Conservation (phyloP, 64 coral and sea anemone genomes). For the Dendronephthya gigantea region DNA sequence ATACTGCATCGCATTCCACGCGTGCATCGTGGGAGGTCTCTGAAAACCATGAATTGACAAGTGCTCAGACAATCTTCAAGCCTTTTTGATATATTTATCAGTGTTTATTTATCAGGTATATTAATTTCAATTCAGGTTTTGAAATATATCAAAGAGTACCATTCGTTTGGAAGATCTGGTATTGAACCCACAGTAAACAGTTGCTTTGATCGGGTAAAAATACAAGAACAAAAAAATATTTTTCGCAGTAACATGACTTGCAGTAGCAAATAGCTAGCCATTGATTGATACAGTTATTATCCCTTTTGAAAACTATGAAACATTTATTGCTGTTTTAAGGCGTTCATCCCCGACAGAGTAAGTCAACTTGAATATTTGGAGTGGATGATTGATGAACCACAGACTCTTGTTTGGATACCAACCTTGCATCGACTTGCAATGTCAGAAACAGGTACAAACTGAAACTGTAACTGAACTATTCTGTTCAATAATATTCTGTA, state of each 20-base stretch:
- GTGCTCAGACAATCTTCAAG: too few species aligned
- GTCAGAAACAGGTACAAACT: constrained; percentile 56
- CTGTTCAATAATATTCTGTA: background rate
- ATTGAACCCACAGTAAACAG: constrained; percentile 82
- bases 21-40: background rate
- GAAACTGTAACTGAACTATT: background rate
- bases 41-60: background rate
- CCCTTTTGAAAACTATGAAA: too few species aligned
- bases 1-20: background rate
- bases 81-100: too few species aligned
- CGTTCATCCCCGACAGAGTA: constrained; percentile 51
- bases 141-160: constrained; percentile 72
- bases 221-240: background rate
- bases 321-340: background rate
- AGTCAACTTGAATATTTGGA: constrained; percentile 66
- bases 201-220: constrained; percentile 80
- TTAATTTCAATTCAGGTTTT: constrained; percentile 51
- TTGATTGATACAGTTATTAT: too few species aligned
- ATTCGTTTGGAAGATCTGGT: constrained; percentile 75
- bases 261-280: too few species aligned
- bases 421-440: constrained; percentile 90
- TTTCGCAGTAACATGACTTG: too few species aligned
- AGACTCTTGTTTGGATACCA: constrained; percentile 95
- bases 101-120: too few species aligned
- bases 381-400: constrained; percentile 98